These are phyloP conservation scores for Hipparchia sbordonii DNA, from an alignment of 2,888 invertebrate genomes.

Conservation along the genomic window DNA sequence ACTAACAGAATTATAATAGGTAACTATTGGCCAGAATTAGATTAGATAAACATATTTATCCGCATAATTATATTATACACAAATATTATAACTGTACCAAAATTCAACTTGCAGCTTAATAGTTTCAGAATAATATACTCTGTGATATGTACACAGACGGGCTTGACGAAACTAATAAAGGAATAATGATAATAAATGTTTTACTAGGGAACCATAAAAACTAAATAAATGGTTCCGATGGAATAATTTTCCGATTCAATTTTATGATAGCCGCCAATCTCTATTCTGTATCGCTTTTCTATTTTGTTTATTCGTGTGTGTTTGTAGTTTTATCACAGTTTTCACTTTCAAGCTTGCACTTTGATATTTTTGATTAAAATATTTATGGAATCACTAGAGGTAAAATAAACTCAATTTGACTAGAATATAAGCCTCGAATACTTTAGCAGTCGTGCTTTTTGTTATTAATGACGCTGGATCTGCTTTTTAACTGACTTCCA, in stretches of 20 bases:
- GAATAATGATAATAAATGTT: background rate
- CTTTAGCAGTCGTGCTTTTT: no score
- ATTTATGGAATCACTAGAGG: background rate
- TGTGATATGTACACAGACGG: no score
- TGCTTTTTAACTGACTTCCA: no score
- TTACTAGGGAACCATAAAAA: background rate
- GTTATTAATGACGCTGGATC: no score
- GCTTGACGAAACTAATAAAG: no score
- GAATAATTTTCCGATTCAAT: conserved; percentile 5
- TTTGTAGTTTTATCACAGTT: conserved; percentile 1
- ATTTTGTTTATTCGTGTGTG: conserved; percentile 8
- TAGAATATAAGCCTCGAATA: background rate
- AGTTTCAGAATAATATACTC: no score
- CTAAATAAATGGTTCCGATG: background rate
- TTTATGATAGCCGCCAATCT: conserved; percentile 1
- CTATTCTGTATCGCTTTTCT: conserved; percentile 5
- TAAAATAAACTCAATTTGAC: background rate
- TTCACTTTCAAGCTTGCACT: conserved; percentile 10
- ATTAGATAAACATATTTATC: no score
- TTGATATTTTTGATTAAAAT: background rate
- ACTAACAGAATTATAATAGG: no score
- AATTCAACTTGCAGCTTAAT: no score
- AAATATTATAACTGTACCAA: no score
- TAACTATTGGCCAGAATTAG: no score
- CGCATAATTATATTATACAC: no score